Base-by-base conservation (phyloP, 2,888 invertebrate species). In the Ochlodes sylvanus region DNA sequence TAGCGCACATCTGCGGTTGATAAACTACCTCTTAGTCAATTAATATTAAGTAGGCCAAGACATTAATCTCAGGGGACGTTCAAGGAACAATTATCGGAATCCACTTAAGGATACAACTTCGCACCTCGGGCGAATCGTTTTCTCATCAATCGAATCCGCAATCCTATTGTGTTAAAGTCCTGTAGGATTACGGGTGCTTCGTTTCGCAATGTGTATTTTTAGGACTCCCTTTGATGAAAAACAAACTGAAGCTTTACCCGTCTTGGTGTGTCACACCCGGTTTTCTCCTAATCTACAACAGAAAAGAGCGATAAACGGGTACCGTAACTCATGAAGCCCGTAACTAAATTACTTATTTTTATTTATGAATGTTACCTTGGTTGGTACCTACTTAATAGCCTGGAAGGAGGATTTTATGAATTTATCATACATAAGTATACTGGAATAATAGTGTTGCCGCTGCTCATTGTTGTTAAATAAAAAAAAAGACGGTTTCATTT, bases 81-180 rank as follows among this genome's bases (percentile, higher is more conserved):
- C 78, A 72, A 70, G 76, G 77, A 74, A 78, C 78, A 75, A 80
- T 81, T 79, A 81, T 76, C 75, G 76, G 72, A 69, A 69, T 76
- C 69, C 38, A 69, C 69, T 66, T 76, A 76, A 79, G 77, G 81
- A 73, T 76, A 72, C 63, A 57, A 72, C 70, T 70, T 76, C 81
- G 75, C 84, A 77, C 85, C 81, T 84, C 76, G 74, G 79, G 79
- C 79, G 80, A 82, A 85, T 85, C 83, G 78, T 85, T 84, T 80
- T 69, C 68, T 52, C 38, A 34, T 12, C 57, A 41, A 58, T 54
- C 50, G 38, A 58, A 52, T 27, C 58, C 57, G 21, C 50, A 50
- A 65, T 65, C 57, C 44, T 27, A 58, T 65, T 65, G 34, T n/a
- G 65, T 63, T 54, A n/a, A 54, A 41, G 12, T 50, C 6, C 44